Conservation (phyloP, 2,888 invertebrate genomes). For the Drosophila gaucha region DNA sequence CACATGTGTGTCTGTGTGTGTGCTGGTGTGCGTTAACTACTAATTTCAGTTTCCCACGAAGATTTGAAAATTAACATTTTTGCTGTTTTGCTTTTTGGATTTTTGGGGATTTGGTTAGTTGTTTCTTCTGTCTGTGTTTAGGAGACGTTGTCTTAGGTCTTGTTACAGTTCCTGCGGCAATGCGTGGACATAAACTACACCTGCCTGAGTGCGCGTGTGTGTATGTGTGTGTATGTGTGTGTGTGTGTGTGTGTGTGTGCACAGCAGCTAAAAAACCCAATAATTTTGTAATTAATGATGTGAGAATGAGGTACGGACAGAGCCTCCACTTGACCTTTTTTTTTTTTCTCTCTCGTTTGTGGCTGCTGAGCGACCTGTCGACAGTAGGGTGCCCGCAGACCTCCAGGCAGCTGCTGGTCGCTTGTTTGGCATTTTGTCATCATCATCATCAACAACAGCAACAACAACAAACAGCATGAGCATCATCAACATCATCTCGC, state of each 20-base stretch:
- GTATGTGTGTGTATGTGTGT: slow-evolving; percentile 10
- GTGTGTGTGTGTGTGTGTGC: background rate
- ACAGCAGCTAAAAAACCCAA: slow-evolving; percentile 53
- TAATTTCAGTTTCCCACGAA: slow-evolving; percentile 80
- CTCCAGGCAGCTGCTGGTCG: slow-evolving; percentile 64
- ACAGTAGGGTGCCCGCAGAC: slow-evolving; percentile 72
- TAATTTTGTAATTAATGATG: slow-evolving; percentile 82
- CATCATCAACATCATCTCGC: slow-evolving; percentile 29
- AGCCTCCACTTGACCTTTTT: slow-evolving; percentile 66
- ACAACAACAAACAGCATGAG: slow-evolving; percentile 43
- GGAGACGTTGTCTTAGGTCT: slow-evolving; percentile 48
- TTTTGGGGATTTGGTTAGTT: slow-evolving; percentile 17
- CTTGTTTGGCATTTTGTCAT: slow-evolving; percentile 73
- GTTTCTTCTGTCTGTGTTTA: background rate
- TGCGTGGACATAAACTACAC: slow-evolving; percentile 57
- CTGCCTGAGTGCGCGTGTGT: slow-evolving; percentile 33
- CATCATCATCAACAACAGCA: slow-evolving; percentile 58
- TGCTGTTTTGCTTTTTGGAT: slow-evolving; percentile 44
- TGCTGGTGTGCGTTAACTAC: slow-evolving; percentile 56
- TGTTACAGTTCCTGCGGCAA: slow-evolving; percentile 77
- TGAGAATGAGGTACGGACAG: slow-evolving; percentile 75
- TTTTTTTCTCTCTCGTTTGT: slow-evolving; percentile 19
- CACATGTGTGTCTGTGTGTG: slow-evolving; percentile 17
- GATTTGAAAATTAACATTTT: slow-evolving; percentile 81
- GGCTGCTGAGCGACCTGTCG: slow-evolving; percentile 49